Evolutionary conservation across 1,140 invertebrate genomes (phyloP).

Genomic region (Condylostylus longicornis): DNA sequence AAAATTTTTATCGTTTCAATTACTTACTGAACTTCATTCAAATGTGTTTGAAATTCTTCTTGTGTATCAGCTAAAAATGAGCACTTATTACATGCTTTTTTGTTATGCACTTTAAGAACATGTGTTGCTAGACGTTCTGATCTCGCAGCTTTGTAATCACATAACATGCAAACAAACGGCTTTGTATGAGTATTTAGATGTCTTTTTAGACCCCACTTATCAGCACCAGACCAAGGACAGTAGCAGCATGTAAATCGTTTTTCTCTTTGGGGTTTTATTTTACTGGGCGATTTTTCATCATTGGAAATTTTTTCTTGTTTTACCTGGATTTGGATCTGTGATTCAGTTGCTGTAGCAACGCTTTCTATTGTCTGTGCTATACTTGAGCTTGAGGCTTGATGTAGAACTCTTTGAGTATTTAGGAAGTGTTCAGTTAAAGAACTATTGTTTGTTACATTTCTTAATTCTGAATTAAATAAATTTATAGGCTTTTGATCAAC

Average conservation of each 20-base stretch:
- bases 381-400: conserved; percentile 27
- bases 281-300: conserved; percentile 11
- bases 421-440: conserved; percentile 1
- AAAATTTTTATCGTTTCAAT: not conserved
- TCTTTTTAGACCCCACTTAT: conserved; percentile 83
- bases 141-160: conserved; percentile 80
- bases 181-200: conserved; percentile 85
- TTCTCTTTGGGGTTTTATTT: conserved; percentile 36
- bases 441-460: conserved; percentile 13
- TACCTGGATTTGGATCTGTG: conserved; percentile 24
- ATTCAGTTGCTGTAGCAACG: conserved; percentile 22
- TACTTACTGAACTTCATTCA: conserved; percentile 50
- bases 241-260: conserved; percentile 67
- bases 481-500: not conserved
- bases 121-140: conserved; percentile 74
- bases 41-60: conserved; percentile 57
- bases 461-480: conserved; percentile 3
- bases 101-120: conserved; percentile 80
- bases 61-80: conserved; percentile 69
- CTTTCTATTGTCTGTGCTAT: conserved; percentile 30
- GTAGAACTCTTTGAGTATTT: not conserved
- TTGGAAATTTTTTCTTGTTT: conserved; percentile 27
- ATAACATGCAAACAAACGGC: conserved; percentile 73
- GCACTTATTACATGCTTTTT: conserved; percentile 73
- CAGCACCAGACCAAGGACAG: conserved; percentile 81